Percentiles rank a stretch among this genome's conserved stretches.
Evolutionary conservation across 2,888 invertebrate species (phyloP).

Genomic region (Cheiracanthium punctorium): DNA sequence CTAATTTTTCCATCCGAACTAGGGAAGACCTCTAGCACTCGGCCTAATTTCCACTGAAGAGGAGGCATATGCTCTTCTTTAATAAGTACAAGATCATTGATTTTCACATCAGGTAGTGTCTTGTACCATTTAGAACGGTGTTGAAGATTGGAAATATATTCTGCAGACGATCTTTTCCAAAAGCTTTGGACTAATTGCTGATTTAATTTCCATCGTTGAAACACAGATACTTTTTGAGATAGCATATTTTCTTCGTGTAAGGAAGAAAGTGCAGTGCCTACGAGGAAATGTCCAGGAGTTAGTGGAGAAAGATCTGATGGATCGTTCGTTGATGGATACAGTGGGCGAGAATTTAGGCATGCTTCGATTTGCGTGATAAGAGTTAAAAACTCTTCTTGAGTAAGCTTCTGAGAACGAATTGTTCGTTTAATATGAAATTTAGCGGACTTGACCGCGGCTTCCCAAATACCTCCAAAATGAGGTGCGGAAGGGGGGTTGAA

Average conservation of each 20-base stretch:
- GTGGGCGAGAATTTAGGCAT: background rate
- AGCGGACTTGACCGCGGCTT: background rate
- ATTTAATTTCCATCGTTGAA: background rate
- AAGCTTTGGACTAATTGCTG: background rate
- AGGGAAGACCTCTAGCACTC: background rate
- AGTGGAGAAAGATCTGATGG: background rate
- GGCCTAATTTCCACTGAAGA: background rate
- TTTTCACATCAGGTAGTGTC: background rate
- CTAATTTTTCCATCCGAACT: background rate
- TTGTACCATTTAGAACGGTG: background rate
- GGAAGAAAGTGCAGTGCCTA: background rate
- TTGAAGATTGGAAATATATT: background rate
- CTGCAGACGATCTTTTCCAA: background rate
- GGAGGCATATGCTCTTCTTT: slow-evolving; percentile 3
- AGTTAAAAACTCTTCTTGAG: background rate
- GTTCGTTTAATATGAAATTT: background rate
- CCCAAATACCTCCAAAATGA: background rate
- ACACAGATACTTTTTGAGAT: background rate
- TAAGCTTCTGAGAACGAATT: background rate
- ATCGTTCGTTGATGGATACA: background rate
- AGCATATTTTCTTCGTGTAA: background rate
- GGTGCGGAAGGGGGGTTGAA: background rate
- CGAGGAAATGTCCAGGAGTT: slow-evolving; percentile 17
- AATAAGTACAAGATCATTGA: background rate
- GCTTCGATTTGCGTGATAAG: background rate